Percentiles rank a stretch among this genome's conserved stretches.
Conservation (phyloP, 2,888 invertebrate genomes). For the Drosophila nr. perissopoda region DNA sequence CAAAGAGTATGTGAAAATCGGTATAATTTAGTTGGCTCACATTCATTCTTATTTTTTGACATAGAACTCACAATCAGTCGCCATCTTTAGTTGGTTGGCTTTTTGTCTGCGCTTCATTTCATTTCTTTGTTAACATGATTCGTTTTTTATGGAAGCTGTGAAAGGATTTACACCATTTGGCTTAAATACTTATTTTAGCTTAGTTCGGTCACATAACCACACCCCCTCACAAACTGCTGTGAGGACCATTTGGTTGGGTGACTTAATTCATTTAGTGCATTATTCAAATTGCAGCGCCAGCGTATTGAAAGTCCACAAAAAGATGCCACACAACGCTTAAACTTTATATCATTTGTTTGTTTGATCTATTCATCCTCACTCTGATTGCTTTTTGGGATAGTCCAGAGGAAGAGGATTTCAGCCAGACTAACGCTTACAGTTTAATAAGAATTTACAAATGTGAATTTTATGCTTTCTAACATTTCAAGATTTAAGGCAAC, state of each 20-base stretch:
- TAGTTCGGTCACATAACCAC: slow-evolving; percentile 19
- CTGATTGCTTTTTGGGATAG: slow-evolving; percentile 47
- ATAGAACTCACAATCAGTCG: slow-evolving; percentile 42
- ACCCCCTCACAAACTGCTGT: neutral
- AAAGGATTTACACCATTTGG: slow-evolving; percentile 76
- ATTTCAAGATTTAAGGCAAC: neutral
- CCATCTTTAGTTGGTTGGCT: slow-evolving; percentile 40
- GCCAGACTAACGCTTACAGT: slow-evolving; percentile 1
- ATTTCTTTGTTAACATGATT: slow-evolving; percentile 74
- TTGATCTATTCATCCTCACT: slow-evolving; percentile 12
- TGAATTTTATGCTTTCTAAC: neutral
- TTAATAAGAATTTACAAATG: neutral
- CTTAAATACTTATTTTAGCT: slow-evolving; percentile 57
- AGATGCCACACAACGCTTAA: slow-evolving; percentile 33
- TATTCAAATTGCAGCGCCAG: slow-evolving; percentile 70
- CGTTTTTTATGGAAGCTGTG: slow-evolving; percentile 63
- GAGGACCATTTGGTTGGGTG: slow-evolving; percentile 29
- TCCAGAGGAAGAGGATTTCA: slow-evolving; percentile 15
- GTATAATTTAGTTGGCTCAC: fast-evolving
- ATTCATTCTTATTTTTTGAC: slow-evolving; percentile 7
- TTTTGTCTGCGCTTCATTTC: slow-evolving; percentile 76
- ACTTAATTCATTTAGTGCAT: slow-evolving; percentile 70
- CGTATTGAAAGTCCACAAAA: slow-evolving; percentile 38
- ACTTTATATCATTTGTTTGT: slow-evolving; percentile 38
- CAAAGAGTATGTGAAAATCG: slow-evolving; percentile 1